Evolutionary conservation across 2,888 invertebrate species (phyloP), one percentile per base, ranked within the genome.

Genomic region (Yponomeuta malinellus): DNA sequence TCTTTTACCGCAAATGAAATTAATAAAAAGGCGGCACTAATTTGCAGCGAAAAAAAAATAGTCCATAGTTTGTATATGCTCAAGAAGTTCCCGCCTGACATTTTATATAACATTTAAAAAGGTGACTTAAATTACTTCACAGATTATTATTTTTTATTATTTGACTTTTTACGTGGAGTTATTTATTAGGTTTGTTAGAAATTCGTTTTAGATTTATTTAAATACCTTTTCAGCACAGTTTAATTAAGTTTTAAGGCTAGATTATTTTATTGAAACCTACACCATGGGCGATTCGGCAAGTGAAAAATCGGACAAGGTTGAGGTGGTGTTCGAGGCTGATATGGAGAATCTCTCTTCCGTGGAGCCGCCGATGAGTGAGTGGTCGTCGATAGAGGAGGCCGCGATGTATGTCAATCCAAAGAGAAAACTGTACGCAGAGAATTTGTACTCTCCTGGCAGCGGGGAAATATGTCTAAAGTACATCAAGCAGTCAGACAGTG

Each of bases 381-480:
- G 81, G 78, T 78, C 77, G 1, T 79, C 81, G 1, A 74, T 81
- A 0, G 48, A 75, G 0, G 33, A 74, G 0, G 37, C 70, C 1
- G 69, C 71, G 10, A 70, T 71, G 0, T 73, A 75, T 23, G 76
- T 75, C 2, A 76, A 74, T 66, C 72, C 74, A 2, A 84, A 85
- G 72, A 72, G 75, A 70, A 71, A 72, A 5, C 72, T 82, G 1
- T 79, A 73, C 63, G 76, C 76, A 43, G 31, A 78, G 67, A 83
- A 80, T 0, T 71, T 81, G 0, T 86, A 81, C 59, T 76, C 79
- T 3, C 82, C 84, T 3, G 85, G 84, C 0, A 82, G 80, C 70
- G 83, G 81, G 0, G 84, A 86, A 48, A 75, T 86, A 67, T 87
- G 87, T 67, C 72, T 78, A 0, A 79, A 82, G 65, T 86, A 84